A percentile compares a stretch with the other conserved stretches of the same genome.
Evolutionary conservation across 1,140 invertebrate genomes (phyloP).

Genomic region (Drosophila pandora): DNA sequence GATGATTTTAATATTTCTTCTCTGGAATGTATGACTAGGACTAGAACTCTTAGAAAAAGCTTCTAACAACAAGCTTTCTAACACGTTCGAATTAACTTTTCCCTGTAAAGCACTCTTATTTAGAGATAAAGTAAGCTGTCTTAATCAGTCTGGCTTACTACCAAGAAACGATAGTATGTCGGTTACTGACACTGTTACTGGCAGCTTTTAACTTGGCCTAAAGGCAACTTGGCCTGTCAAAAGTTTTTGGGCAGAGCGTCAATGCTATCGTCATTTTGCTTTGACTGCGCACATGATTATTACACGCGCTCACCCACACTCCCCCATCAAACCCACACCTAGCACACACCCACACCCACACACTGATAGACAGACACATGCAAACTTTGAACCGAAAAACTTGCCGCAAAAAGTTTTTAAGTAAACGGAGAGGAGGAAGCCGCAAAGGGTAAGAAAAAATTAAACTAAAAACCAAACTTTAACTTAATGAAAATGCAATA

Average conservation of each 20-base stretch:
- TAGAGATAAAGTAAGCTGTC: background rate
- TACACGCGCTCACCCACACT: conserved; percentile 33
- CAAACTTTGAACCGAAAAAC: conserved; percentile 63
- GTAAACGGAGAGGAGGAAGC: conserved; percentile 51
- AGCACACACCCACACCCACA: conserved; percentile 14
- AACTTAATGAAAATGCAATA: conserved; percentile 79
- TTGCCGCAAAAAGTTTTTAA: conserved; percentile 70
- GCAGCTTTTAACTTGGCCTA: conserved; percentile 51
- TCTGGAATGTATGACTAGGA: too few species aligned
- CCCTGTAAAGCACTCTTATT: background rate
- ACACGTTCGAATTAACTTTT: background rate
- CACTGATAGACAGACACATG: conserved; percentile 36
- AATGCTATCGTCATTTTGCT: conserved; percentile 54
- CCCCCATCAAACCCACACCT: conserved; percentile 11
- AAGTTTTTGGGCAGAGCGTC: conserved; percentile 55
- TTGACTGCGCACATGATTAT: conserved; percentile 65
- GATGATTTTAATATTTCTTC: too few species aligned
- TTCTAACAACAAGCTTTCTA: too few species aligned
- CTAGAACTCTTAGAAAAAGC: too few species aligned
- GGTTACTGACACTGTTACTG: conserved; percentile 34
- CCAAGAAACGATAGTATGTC: background rate
- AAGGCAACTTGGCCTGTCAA: conserved; percentile 64
- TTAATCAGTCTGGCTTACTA: conserved; percentile 10
- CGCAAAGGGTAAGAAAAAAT: conserved; percentile 49
- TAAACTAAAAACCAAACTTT: conserved; percentile 76